Base-by-base conservation (phyloP, 2,113 vertebrate genomes). In the Cheilinus undulatus region DNA sequence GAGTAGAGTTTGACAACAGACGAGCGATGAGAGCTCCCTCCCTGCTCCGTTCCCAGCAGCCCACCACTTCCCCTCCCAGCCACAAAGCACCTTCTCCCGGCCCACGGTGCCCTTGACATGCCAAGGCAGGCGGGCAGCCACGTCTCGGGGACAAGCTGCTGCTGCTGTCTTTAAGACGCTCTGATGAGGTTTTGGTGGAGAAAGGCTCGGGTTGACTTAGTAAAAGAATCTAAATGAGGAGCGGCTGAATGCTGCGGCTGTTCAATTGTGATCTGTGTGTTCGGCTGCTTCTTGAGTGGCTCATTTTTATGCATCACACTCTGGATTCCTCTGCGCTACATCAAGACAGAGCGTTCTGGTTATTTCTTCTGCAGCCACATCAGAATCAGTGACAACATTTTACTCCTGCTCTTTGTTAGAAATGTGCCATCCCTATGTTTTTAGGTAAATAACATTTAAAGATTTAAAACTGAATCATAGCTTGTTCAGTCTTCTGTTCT, bases 401-500 rank as follows among this genome's bases (percentile, higher is more conserved):
- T 38, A 43, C 15, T 61, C 24, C n/a, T 38, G 11, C 22, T 70
- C 19, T 60, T 54, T 43, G 30, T 46, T 6, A 48, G 20, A 83
- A 69, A 63, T 48, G 30, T 43, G 51, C 30, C 36, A 15, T 50
- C 50, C 42, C 27, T 24, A 43, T 85, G 79, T 73, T 81, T 83
- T 76, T 77, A 46, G 78, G 73, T 12, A 12, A 38, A 36, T 10
- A 57, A 51, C 59, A 57, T 46, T 17, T 73, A 27, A 71, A 45
- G 26, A 45, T 67, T 52, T 68, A 42, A 32, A 42, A 32, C 17
- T 56, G 57, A 50, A 42, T 54, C 63, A 93, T 94, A 91, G 92
- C 93, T 89, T 87, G 90, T 93, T 64, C 30, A 22, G 14, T 45
- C 20, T 34, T 95, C 91, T 90, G 88, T 95, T 93, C 94, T 97